phyloP scores from a whole-genome alignment of 1,140 invertebrate species.

The Pachypsylla venusta region DNA sequence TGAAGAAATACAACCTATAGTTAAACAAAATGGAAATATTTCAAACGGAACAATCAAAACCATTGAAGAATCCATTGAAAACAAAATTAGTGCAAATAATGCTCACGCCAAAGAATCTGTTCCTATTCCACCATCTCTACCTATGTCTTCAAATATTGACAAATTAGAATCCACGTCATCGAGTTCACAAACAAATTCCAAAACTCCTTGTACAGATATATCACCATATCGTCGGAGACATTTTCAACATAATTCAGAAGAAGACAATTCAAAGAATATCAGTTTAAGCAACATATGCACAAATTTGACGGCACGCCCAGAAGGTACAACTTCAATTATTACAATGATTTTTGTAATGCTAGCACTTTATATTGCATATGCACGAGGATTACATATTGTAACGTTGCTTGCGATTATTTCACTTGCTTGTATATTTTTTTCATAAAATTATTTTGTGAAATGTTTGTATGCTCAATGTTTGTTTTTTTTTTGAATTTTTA shows the following conservation, averaged over 20 bases:
- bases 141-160: background rate
- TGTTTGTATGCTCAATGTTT: background rate
- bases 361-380: background rate
- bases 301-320: background rate
- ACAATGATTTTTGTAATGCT: background rate
- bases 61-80: no score
- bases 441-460: background rate
- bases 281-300: background rate
- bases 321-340: conserved; percentile 4
- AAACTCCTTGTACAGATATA: background rate
- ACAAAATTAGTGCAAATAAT: no score
- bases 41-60: no score
- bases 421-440: conserved; percentile 2
- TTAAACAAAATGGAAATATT: no score
- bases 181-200: background rate
- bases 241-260: no score
- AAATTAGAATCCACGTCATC: background rate
- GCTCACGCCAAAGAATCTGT: no score
- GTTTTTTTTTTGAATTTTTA: no score
- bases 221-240: background rate
- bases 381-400: background rate
- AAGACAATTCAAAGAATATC: background rate
- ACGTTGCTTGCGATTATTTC: conserved; percentile 1
- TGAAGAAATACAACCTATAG: no score
- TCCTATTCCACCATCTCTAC: no score